Percentiles rank a stretch among this genome's conserved stretches.
phyloP scores from a whole-genome alignment of 2,888 invertebrate species.

The Stenodema calcarata region DNA sequence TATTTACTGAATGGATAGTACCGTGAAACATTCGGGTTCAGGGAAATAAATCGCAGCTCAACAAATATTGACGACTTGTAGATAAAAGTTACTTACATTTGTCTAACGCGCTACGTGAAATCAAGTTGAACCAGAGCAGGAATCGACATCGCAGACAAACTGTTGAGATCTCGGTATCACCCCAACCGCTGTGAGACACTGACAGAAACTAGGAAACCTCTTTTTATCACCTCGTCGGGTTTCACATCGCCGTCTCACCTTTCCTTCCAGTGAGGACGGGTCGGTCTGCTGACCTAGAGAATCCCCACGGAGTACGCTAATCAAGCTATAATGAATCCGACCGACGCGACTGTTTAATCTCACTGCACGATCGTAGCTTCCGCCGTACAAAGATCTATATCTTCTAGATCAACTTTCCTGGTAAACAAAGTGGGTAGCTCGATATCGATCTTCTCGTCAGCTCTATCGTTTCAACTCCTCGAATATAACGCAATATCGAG shows the following conservation, averaged over 20 bases:
- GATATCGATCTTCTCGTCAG: too few species aligned
- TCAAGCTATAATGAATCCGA: not conserved
- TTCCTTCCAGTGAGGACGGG: not conserved
- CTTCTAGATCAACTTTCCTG: not conserved
- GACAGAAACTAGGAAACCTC: not conserved
- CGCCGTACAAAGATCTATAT: not conserved
- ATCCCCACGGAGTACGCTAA: not conserved
- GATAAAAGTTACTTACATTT: not conserved
- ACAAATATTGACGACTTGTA: too few species aligned
- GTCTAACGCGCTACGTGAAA: not conserved
- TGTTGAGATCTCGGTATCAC: not conserved
- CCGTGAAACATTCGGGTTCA: too few species aligned
- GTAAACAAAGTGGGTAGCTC: not conserved
- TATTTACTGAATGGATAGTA: too few species aligned
- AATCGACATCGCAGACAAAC: not conserved
- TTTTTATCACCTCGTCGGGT: not conserved
- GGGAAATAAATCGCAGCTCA: too few species aligned
- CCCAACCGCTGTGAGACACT: not conserved
- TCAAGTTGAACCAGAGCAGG: not conserved
- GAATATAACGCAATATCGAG: too few species aligned
- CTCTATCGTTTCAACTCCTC: too few species aligned
- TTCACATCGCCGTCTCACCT: not conserved
- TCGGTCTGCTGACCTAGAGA: not conserved
- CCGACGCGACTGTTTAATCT: not conserved
- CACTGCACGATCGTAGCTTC: not conserved